These are phyloP conservation scores for Homalodisca vitripennis DNA, from an alignment of 1,140 invertebrate species.

Conservation along the genomic window DNA sequence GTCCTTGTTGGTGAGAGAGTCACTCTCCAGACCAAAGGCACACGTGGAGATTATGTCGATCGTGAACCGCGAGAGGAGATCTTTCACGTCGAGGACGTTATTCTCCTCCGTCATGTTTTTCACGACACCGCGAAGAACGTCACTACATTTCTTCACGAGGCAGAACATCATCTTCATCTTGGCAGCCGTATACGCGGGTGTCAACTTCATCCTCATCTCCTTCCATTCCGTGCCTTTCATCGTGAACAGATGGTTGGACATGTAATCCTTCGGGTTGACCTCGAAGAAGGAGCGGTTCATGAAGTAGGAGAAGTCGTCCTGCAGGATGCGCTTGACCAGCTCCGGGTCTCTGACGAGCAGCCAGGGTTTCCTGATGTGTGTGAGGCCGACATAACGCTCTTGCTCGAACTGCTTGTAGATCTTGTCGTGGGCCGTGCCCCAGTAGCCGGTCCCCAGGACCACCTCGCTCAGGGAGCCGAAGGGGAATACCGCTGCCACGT, in stretches of 20 bases:
- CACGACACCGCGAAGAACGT: background rate
- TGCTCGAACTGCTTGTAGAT: background rate
- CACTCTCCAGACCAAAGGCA: conserved; percentile 46
- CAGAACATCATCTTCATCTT: background rate
- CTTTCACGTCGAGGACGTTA: conserved; percentile 35
- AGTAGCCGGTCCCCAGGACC: background rate
- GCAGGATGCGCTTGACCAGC: background rate
- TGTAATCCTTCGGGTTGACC: background rate
- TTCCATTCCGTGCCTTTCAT: background rate
- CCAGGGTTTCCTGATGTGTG: conserved; percentile 2
- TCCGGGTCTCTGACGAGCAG: conserved; percentile 1
- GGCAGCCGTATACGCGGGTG: background rate
- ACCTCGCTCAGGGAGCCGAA: background rate
- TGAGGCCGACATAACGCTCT: background rate
- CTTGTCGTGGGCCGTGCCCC: background rate
- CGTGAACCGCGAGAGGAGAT: conserved; percentile 42
- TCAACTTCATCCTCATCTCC: background rate
- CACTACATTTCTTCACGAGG: background rate
- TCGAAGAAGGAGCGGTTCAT: background rate
- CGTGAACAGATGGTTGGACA: background rate
- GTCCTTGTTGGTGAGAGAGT: conserved; percentile 49
- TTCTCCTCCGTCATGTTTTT: background rate
- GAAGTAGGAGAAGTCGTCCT: background rate
- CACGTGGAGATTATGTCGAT: conserved; percentile 45
- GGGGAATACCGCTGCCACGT: background rate